These are phyloP conservation scores for Sarcophaga variegata DNA, from an alignment of 2,888 invertebrate genomes.

Conservation along the genomic window DNA sequence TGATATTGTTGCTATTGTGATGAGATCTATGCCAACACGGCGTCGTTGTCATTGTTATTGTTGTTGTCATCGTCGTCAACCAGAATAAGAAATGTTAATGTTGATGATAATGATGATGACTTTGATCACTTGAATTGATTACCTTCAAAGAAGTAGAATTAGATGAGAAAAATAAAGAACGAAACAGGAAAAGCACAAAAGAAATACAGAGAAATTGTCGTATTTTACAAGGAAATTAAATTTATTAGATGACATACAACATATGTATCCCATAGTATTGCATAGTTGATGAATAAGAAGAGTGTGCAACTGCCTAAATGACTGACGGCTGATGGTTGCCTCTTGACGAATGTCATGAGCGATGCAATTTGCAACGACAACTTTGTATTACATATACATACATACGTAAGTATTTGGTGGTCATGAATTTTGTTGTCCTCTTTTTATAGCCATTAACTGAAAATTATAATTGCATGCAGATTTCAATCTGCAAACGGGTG, in stretches of 20 bases:
- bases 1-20: neutral
- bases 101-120: constrained; percentile 60
- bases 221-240: constrained; percentile 64
- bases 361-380: constrained; percentile 19
- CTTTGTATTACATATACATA: neutral
- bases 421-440: constrained; percentile 2
- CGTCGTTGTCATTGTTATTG: neutral
- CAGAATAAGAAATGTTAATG: constrained; percentile 45
- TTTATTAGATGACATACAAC: constrained; percentile 62
- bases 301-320: constrained; percentile 30
- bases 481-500: neutral
- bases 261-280: constrained; percentile 36
- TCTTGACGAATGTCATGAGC: constrained; percentile 21
- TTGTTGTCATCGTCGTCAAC: constrained; percentile 36
- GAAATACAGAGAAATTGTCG: constrained; percentile 40
- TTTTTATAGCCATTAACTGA: neutral
- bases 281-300: neutral
- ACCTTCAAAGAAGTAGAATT: constrained; percentile 3
- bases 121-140: constrained; percentile 58
- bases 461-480: neutral
- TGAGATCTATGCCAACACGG: neutral
- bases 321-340: constrained; percentile 26
- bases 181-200: neutral
- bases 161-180: neutral
- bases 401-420: constrained; percentile 5